Base-by-base conservation (phyloP, 92 coral and sea anemone species). In the Epizoanthus rinbou region DNA sequence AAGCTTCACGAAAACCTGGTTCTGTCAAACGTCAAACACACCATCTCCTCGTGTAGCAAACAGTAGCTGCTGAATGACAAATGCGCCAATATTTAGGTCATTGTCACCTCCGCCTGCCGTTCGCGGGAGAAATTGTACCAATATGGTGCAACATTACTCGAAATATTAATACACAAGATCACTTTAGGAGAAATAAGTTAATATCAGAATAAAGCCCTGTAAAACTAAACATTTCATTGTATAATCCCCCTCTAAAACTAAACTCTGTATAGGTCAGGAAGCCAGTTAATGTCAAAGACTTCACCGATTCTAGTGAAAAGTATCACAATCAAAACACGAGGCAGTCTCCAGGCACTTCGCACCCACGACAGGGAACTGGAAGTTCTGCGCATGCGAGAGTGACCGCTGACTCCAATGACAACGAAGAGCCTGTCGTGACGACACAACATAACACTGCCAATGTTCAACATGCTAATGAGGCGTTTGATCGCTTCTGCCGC, bases 401-500 rank as follows among this genome's bases (percentile, higher is more conserved):
- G 23, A 41, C 82, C 71, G 82, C 82, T 62, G 82, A 78, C 37
- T 41, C 70, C 25, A 1, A 10, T 39, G 71, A 78, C 14, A 50
- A 50, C 3, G 82, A 78, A 10, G 82, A 78, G 16, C 35, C 45
- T 59, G 21, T 59, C 17, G 37, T 22, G 28, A 6, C 22, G 25
- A 35, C 71, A 63, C 58, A 60, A 63, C 82, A 21, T 15, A 60
- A 8, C 19, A 62, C 69, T 6, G 82, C 9, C 35, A 78, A 62
- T 5, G 35, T 45, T 11, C 72, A 78, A 9, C 54, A 23, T n/a
- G 71, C 24, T 19, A 24, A 78, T 19, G 68, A 78, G 13, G 24
- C 71, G 6, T 63, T 78, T 23, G 72, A 78, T 78, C 82, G 82
- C 50, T 78, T 62, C 72, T 78, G 56, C 47, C 54, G 54, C 39